phyloP scores from a whole-genome alignment of 2,113 vertebrate genomes.

The Climacteris rufus region DNA sequence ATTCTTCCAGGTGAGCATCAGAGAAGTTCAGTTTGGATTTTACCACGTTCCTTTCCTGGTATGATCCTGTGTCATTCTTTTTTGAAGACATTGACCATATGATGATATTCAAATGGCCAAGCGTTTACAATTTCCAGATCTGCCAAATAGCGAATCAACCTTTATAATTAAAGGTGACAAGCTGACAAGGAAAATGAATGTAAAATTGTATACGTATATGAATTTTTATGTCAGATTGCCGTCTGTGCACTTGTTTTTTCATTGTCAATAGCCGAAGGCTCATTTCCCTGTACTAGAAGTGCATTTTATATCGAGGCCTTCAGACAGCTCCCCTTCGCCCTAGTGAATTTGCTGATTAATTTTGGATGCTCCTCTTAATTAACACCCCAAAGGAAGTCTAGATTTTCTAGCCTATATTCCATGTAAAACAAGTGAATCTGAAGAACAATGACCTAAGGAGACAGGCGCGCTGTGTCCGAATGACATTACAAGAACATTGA shows the following conservation, averaged over 20 bases:
- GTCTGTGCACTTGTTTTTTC: constrained; percentile 91
- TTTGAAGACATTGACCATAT: constrained; percentile 82
- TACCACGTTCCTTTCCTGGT: background rate
- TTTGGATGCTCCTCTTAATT: constrained; percentile 98
- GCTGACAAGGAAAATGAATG: constrained; percentile 99
- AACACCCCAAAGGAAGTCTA: constrained; percentile 97
- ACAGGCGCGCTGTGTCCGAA: constrained; percentile 85
- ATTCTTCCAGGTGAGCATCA: background rate
- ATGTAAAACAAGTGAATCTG: constrained; percentile 82
- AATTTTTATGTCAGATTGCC: constrained; percentile 98
- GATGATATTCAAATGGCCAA: constrained; percentile 87
- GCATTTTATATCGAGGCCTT: constrained; percentile 88
- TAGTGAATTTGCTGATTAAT: constrained; percentile 99
- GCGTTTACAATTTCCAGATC: constrained; percentile 83
- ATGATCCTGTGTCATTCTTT: constrained; percentile 60
- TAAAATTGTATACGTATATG: constrained; percentile 93
- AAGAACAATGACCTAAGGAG: constrained; percentile 93
- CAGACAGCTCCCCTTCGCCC: constrained; percentile 98
- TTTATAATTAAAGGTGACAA: constrained; percentile 99
- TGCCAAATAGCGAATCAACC: constrained; percentile 94
- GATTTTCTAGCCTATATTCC: constrained; percentile 85
- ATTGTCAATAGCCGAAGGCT: constrained; percentile 93
- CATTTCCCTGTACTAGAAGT: constrained; percentile 80
- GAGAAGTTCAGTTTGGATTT: background rate
- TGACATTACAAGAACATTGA: constrained; percentile 87